Base-by-base conservation (phyloP, 2,797 vertebrate genomes). In the Anguilla marmorata region DNA sequence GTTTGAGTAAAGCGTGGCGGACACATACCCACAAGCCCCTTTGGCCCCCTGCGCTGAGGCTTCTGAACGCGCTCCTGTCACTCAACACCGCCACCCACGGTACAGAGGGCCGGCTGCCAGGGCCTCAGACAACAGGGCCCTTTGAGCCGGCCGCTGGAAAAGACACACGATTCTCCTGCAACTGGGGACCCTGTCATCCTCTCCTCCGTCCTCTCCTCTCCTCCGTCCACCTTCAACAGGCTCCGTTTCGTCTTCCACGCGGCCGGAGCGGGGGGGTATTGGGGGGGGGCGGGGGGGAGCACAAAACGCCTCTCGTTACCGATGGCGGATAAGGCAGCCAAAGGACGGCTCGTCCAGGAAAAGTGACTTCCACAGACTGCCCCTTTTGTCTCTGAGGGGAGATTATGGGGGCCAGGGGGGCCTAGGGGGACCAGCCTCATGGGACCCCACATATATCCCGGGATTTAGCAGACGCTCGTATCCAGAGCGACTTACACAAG, bases 161-260 rank as follows among this genome's bases (percentile, higher is more conserved):
- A 90, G 56, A 41, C 45, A 37, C 5, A 63, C 63, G 90, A 88
- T 88, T 86, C 90, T 90, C 83, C 82, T 56, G 86, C 90, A 90
- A 90, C 88, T 89, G 89, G 85, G 27, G 91, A 92, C 93, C 91
- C 90, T 94, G 94, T 95, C 93, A 95, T 95, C 94, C 95, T 90
- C 85, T 89, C 66, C 91, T 89, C 89, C 87, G 88, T 85, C 87
- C 90, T 90, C 91, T 41, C 37, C 37, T 41, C 37, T 41, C 66
- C 92, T 89, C 89, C 86, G 88, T 85, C 87, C 90, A 90, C 91
- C 92, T 91, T 93, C 93, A 94, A 91, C 92, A 92, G 89, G 88
- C 89, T 89, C 92, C 91, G 95, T 96, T 96, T 96, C 93, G 96
- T 96, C 94, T 95, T 86, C 30, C 89, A 87, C 88, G 88, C 74